These are phyloP conservation scores for Gopherus evgoodei DNA, from an alignment of 2,113 vertebrate species.

Conservation along the genomic window DNA sequence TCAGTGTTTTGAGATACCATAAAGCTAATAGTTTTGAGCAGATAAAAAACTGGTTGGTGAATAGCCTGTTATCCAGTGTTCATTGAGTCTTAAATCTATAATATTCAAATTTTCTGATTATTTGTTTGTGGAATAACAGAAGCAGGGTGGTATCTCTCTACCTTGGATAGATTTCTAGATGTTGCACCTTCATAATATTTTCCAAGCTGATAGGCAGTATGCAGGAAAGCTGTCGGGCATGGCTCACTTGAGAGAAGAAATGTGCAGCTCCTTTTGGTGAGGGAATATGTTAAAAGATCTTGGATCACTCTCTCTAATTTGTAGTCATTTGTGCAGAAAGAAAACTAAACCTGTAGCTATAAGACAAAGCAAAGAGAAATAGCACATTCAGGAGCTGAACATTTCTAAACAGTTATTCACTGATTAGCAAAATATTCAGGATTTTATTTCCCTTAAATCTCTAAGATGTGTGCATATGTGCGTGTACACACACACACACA, in stretches of 20 bases:
- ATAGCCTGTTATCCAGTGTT: rapidly evolving
- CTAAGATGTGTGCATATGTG: neutral
- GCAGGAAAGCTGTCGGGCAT: neutral
- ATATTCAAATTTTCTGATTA: neutral
- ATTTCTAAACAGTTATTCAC: neutral
- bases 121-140: neutral
- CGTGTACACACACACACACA: neutral
- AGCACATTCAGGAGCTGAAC: neutral
- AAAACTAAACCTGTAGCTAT: rapidly evolving
- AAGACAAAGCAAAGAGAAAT: neutral
- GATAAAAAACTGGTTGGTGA: neutral
- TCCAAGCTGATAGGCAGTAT: neutral
- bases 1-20: neutral
- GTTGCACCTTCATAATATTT: neutral
- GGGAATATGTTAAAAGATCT: rapidly evolving
- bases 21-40: neutral
- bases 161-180: neutral
- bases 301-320: neutral
- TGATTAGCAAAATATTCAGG: neutral
- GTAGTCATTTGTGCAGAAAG: neutral
- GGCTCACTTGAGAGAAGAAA: neutral
- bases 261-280: neutral
- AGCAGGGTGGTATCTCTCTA: neutral
- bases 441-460: neutral
- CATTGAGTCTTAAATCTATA: neutral